Evolutionary conservation across 2,888 invertebrate species (phyloP).

Genomic region (Zele albiditarsus): DNA sequence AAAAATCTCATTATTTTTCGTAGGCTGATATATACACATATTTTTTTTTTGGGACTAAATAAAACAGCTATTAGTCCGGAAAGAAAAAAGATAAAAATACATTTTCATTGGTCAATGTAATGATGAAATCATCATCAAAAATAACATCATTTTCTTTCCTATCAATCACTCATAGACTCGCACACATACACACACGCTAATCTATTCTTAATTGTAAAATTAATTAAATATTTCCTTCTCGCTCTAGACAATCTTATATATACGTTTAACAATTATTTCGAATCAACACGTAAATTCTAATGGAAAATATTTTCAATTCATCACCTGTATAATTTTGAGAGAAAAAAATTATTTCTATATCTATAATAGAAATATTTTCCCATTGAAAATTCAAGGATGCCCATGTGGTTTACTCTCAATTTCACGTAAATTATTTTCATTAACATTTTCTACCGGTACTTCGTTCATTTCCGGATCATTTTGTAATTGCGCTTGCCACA

Average conservation of each 20-base stretch:
- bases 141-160: not conserved
- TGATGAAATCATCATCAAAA: not conserved
- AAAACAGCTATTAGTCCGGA: not conserved
- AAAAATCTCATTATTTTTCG: slow-evolving; percentile 6
- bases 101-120: not conserved
- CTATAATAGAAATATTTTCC: not conserved
- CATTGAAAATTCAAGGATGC: slow-evolving; percentile 26
- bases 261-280: not conserved
- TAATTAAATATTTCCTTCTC: not conserved
- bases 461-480: slow-evolving; percentile 70
- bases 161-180: not conserved
- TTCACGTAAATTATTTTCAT: slow-evolving; percentile 34
- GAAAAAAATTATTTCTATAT: not conserved
- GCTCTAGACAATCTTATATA: not conserved
- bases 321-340: not conserved
- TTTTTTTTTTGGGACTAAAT: not conserved
- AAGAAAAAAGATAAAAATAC: not conserved
- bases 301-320: slow-evolving; percentile 14
- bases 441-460: not conserved
- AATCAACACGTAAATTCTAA: not conserved
- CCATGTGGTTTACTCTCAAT: not conserved
- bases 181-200: not conserved
- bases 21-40: not conserved
- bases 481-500: slow-evolving; percentile 94
- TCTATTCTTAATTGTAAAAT: not conserved